Evolutionary conservation across 2,888 invertebrate species (phyloP).

Genomic region (Harmothoe impar): DNA sequence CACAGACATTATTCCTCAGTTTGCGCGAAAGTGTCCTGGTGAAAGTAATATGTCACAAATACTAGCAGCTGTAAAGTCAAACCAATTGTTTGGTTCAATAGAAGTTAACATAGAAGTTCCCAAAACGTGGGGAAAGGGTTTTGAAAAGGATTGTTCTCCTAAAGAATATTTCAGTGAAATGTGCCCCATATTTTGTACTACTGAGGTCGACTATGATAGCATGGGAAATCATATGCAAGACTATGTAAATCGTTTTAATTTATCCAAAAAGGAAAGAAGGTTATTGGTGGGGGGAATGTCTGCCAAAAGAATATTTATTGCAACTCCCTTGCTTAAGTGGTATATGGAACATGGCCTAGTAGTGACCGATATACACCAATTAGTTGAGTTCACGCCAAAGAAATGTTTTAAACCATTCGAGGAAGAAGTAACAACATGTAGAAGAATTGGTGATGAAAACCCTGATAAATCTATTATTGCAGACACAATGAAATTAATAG

Average conservation of each 20-base stretch:
- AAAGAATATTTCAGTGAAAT: not conserved
- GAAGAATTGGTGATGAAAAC: constrained; percentile 31
- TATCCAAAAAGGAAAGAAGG: not conserved
- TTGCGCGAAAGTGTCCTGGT: not conserved
- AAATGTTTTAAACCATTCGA: no score
- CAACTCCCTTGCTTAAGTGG: no score
- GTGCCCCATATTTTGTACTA: no score
- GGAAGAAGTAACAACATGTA: constrained; percentile 44
- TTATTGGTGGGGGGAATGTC: constrained; percentile 48
- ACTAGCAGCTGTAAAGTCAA: not conserved
- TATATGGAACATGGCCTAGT: no score
- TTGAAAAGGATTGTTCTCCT: not conserved
- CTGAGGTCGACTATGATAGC: not conserved
- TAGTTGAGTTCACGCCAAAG: no score
- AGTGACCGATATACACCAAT: constrained; percentile 49
- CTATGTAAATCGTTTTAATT: no score
- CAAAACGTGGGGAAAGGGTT: not conserved
- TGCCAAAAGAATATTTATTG: no score
- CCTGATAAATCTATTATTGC: no score
- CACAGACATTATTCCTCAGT: not conserved
- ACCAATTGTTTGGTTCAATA: constrained; percentile 53
- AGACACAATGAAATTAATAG: no score
- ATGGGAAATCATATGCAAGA: not conserved
- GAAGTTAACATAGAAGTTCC: constrained; percentile 45
- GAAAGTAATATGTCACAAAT: not conserved